Conservation (phyloP, 2,797 vertebrate genomes). For the Pseudochaenichthys georgianus region DNA sequence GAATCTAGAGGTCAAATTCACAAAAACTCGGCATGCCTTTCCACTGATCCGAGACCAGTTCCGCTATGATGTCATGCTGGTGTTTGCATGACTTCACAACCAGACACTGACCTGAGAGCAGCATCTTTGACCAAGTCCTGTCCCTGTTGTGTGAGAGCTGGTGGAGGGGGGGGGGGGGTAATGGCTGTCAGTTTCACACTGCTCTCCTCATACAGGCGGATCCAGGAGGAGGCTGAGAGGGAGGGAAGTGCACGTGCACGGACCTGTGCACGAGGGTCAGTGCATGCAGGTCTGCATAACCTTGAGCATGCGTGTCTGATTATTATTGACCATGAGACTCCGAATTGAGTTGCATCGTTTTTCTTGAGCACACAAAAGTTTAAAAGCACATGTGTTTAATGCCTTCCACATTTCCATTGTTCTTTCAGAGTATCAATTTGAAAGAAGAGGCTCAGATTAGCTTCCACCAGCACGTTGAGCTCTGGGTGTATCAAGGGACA, state of each 20-base stretch:
- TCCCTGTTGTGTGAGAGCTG: constrained; percentile 50
- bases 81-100: constrained; percentile 46
- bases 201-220: constrained; percentile 78
- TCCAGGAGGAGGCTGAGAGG: constrained; percentile 64
- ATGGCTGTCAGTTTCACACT: constrained; percentile 71
- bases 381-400: neutral
- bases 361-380: neutral
- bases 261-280: neutral
- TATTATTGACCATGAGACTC: neutral
- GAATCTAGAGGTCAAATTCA: constrained; percentile 15
- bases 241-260: constrained; percentile 27
- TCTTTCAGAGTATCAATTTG: too few relatives aligned
- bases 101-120: constrained; percentile 45
- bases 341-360: neutral
- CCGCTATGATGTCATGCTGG: constrained; percentile 26
- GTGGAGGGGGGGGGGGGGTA: constrained; percentile 31
- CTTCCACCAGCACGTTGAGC: neutral
- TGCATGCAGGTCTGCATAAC: constrained; percentile 2
- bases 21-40: neutral
- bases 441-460: too few relatives aligned
- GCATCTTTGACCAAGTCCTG: constrained; percentile 48
- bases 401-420: too few relatives aligned
- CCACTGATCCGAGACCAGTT: constrained; percentile 41
- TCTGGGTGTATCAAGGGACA: neutral
- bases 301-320: neutral